Evolutionary conservation across 2,797 vertebrate species (phyloP).

Genomic region (Arnoldichthys spilopterus): DNA sequence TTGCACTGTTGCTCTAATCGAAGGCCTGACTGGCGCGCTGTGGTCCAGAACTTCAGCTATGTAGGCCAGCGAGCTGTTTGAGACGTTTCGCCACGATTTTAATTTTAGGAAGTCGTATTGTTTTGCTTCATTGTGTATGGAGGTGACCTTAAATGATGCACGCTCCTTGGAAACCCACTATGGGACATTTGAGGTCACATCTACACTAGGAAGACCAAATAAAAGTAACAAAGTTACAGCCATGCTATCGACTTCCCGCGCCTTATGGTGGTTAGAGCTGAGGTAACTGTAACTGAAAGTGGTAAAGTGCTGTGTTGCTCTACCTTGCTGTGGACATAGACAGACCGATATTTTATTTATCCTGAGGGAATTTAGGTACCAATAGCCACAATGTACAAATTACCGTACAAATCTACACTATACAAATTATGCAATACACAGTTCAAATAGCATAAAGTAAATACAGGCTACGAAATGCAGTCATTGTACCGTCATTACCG

Average conservation of each 20-base stretch:
- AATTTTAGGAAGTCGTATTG: not conserved
- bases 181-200: not conserved
- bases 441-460: too few relatives aligned
- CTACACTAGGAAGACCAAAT: not conserved
- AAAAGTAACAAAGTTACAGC: not conserved
- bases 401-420: too few relatives aligned
- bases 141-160: not conserved
- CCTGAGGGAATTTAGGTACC: too few relatives aligned
- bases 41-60: not conserved
- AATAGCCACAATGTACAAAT: too few relatives aligned
- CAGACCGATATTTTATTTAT: too few relatives aligned
- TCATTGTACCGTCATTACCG: too few relatives aligned
- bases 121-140: not conserved
- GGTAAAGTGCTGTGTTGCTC: not conserved
- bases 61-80: not conserved
- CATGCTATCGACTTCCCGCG: not conserved
- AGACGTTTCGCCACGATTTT: not conserved
- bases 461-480: too few relatives aligned
- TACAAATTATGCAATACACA: too few relatives aligned
- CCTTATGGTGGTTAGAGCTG: slow-evolving; percentile 5
- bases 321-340: not conserved
- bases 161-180: not conserved
- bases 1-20: not conserved
- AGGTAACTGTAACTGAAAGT: not conserved
- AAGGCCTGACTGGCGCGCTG: not conserved